A percentile compares a stretch with the other conserved stretches of the same genome.
Evolutionary conservation across 2,888 invertebrate species (phyloP).

Genomic region (Lampropteryx suffumata): DNA sequence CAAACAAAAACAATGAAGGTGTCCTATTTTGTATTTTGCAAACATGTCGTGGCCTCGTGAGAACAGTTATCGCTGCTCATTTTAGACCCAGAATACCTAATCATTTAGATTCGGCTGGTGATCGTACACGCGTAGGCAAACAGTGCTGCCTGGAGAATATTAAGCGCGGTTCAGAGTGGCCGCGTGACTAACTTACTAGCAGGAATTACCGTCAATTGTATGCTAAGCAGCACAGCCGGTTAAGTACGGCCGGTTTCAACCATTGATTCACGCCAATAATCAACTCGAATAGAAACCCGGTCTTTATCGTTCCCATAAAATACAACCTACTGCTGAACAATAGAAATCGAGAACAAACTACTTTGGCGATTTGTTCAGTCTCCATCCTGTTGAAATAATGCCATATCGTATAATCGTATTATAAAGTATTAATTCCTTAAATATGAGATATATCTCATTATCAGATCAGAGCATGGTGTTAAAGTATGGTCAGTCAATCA

Average conservation of each 20-base stretch:
- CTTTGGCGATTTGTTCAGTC: slow-evolving; percentile 6
- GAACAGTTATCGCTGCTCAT: slow-evolving; percentile 72
- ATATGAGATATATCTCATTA: not conserved
- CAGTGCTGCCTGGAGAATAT: slow-evolving; percentile 60
- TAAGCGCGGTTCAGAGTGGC: slow-evolving; percentile 61
- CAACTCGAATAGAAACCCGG: slow-evolving; percentile 22
- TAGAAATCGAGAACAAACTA: slow-evolving; percentile 16
- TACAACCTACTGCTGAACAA: slow-evolving; percentile 14
- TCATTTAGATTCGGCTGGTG: slow-evolving; percentile 54
- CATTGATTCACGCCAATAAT: slow-evolving; percentile 38
- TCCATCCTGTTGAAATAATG: slow-evolving; percentile 7
- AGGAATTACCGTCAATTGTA: slow-evolving; percentile 77
- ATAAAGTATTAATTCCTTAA: not conserved
- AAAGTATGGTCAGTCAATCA: too few species aligned
- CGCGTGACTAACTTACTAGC: slow-evolving; percentile 74
- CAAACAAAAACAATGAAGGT: slow-evolving; percentile 26
- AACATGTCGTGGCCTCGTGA: slow-evolving; percentile 70
- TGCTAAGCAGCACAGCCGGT: slow-evolving; percentile 61
- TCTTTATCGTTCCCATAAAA: slow-evolving; percentile 27
- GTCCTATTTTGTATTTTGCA: slow-evolving; percentile 64
- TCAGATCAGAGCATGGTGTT: too few species aligned
- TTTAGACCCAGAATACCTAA: slow-evolving; percentile 46
- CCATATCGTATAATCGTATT: not conserved
- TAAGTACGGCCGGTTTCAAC: slow-evolving; percentile 36
- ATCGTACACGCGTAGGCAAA: slow-evolving; percentile 66